Percentiles rank a stretch among this genome's conserved stretches.
Conservation (phyloP, 2,888 invertebrate genomes). For the Serripes groenlandicus region DNA sequence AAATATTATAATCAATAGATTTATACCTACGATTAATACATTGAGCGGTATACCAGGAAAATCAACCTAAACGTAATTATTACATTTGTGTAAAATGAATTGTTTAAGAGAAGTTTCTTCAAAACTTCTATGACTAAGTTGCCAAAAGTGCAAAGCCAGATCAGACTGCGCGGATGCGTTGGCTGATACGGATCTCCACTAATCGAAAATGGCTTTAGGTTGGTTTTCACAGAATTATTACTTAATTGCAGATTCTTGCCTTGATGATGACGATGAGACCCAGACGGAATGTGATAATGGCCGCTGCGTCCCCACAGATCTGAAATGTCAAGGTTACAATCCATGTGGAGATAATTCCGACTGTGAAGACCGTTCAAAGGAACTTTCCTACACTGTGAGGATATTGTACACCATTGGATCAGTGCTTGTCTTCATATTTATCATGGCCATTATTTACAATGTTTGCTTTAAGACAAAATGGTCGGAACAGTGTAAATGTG, state of each 20-base stretch:
- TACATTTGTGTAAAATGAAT: no score
- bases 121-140: no score
- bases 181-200: no score
- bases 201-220: no score
- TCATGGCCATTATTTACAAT: slow-evolving; percentile 4
- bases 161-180: no score
- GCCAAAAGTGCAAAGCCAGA: no score
- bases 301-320: neutral
- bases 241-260: slow-evolving; percentile 13
- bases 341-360: slow-evolving; percentile 18
- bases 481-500: slow-evolving; percentile 12
- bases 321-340: slow-evolving; percentile 6
- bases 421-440: slow-evolving; percentile 7
- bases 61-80: no score
- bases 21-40: no score
- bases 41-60: no score
- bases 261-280: slow-evolving; percentile 7
- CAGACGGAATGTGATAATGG: slow-evolving; percentile 14
- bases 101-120: no score
- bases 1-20: no score
- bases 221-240: no score
- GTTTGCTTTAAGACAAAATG: slow-evolving; percentile 18
- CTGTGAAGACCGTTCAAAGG: neutral
- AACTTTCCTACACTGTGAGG: slow-evolving; percentile 3
- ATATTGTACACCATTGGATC: slow-evolving; percentile 11